Evolutionary conservation across 2,113 vertebrate genomes (phyloP).

Genomic region (Silurus meridionalis): DNA sequence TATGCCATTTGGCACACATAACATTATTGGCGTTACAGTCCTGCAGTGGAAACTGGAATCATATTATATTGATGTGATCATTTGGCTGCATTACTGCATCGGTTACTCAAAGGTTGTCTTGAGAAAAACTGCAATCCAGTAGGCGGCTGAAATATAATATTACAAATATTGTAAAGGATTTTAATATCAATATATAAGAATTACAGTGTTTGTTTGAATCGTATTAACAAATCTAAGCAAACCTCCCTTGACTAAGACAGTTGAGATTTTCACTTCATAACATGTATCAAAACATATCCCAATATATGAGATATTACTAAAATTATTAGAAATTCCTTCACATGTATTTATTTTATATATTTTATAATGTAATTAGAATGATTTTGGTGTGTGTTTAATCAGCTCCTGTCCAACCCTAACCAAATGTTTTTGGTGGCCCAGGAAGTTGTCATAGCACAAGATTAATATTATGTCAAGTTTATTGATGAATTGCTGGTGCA

Average conservation of each 20-base stretch:
- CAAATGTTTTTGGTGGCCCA: background rate
- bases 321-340: too few relatives aligned
- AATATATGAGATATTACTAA: too few relatives aligned
- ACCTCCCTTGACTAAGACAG: background rate
- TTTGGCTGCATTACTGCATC: background rate
- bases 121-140: background rate
- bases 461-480: background rate
- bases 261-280: background rate
- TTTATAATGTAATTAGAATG: too few relatives aligned
- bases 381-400: background rate
- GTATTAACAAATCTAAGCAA: background rate
- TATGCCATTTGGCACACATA: background rate
- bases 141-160: background rate
- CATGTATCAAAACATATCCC: background rate
- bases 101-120: background rate
- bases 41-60: constrained; percentile 15
- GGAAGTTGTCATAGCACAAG: background rate
- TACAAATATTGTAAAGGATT: background rate
- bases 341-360: too few relatives aligned
- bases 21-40: constrained; percentile 11
- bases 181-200: background rate
- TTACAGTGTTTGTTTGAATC: background rate
- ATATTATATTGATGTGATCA: background rate
- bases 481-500: background rate
- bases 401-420: background rate